Evolutionary conservation across 1,140 invertebrate species (phyloP), one percentile per base, ranked within the genome.

Genomic region (Myzus persicae): DNA sequence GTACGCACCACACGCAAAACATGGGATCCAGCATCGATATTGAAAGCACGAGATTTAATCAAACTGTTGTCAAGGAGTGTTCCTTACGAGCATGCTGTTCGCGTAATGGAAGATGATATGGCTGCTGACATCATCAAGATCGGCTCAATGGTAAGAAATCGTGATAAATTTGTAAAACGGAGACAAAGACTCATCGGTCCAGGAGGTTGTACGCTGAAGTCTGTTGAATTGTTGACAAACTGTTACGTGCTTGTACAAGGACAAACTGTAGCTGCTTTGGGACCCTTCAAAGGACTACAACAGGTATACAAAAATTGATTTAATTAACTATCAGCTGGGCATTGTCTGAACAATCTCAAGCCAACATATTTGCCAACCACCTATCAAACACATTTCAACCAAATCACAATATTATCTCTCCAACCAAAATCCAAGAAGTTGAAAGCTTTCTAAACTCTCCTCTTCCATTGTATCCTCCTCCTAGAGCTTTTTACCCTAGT

Each of bases 161-260:
- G 97, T 95, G 99, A 99, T 94, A 97, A 99, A 94, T 99, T 99
- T 96, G 96, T 99, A 1, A 99, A 99, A 95, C 96, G 99, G 94
- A 95, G 99, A 54, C 98, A 99, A 95, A 96, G 99, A 90, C 95
- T 99, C 0, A 98, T 99, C 95, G 99, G 99, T 1, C 98, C 99
- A 0, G 99, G 99, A 95, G 99, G 99, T 26, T 98, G 98, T 31
- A 99, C 99, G 0, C 95, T 99, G 0, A 99, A 99, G 95, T 99
- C 99, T 1, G 98, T 99, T 93, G 99, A 99, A 96, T 95, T 99
- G 31, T 95, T 99, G n/a, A 99, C 99, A 3, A 97, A 98, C 95
- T 99, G 99, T 95, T 99, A 99, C 96, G 97, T 99, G 0, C 95
- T 99, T 38, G 98, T 99, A 7, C 99, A 99, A 95, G 99, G 99